phyloP scores from a whole-genome alignment of 1,140 invertebrate genomes.

The Pogonognathellus flavescens region DNA sequence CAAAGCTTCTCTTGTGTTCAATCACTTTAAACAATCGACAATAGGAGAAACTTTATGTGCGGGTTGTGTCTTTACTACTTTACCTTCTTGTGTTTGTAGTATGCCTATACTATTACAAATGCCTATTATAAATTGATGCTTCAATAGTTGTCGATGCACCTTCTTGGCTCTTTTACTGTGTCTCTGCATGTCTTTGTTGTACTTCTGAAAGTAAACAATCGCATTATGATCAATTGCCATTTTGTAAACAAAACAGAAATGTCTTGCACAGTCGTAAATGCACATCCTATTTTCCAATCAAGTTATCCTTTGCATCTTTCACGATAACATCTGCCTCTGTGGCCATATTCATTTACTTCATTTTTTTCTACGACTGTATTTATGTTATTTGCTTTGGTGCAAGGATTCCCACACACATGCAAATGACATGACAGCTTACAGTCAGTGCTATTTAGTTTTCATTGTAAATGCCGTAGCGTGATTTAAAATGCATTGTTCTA shows the following conservation, averaged over 20 bases:
- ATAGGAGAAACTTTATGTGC: constrained; percentile 46
- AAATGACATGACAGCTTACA: constrained; percentile 36
- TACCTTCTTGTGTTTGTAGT: neutral
- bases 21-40: constrained; percentile 47
- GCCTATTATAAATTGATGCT: too few relatives aligned
- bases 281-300: constrained; percentile 35
- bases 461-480: neutral
- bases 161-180: too few relatives aligned
- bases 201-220: constrained; percentile 4
- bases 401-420: constrained; percentile 9
- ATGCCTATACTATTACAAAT: neutral
- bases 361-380: neutral
- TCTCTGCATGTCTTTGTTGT: neutral
- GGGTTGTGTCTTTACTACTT: neutral
- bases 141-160: too few relatives aligned
- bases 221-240: constrained; percentile 13
- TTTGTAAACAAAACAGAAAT: constrained; percentile 36
- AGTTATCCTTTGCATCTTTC: constrained; percentile 1
- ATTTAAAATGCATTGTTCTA: constrained; percentile 28
- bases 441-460: too few relatives aligned
- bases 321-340: constrained; percentile 9
- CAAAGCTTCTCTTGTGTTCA: constrained; percentile 10
- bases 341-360: neutral
- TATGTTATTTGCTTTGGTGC: constrained; percentile 1
- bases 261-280: neutral